Evolutionary conservation across 2,113 vertebrate species (phyloP).

Genomic region (Crotophaga sulcirostris): DNA sequence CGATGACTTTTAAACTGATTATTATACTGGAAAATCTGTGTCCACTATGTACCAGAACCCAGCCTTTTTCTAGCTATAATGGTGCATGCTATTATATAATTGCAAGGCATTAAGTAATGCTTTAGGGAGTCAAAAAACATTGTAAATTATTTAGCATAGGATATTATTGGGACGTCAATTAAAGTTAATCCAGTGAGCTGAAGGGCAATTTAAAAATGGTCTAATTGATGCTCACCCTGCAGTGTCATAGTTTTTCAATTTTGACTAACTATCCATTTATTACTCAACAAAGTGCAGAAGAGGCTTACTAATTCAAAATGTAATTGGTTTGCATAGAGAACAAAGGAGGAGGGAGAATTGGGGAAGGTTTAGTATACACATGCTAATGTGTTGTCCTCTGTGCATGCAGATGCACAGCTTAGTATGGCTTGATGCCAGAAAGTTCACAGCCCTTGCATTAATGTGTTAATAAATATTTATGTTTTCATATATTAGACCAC

Average conservation of each 20-base stretch:
- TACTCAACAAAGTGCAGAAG: slow-evolving; percentile 24
- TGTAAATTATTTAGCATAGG: slow-evolving; percentile 44
- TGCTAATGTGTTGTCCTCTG: slow-evolving; percentile 33
- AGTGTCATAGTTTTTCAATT: neutral
- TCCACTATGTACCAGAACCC: neutral
- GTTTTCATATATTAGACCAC: slow-evolving; percentile 7
- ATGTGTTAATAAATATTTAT: slow-evolving; percentile 68
- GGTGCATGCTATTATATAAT: neutral
- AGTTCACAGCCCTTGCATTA: neutral
- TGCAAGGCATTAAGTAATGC: slow-evolving; percentile 23
- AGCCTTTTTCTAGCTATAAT: neutral
- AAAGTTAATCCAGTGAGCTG: slow-evolving; percentile 39
- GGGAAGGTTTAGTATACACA: neutral
- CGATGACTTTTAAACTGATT: neutral
- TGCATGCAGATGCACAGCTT: slow-evolving; percentile 21
- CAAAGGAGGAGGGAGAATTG: neutral
- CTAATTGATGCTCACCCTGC: neutral
- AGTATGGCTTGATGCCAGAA: slow-evolving; percentile 3
- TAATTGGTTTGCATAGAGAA: slow-evolving; percentile 39
- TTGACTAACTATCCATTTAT: slow-evolving; percentile 43
- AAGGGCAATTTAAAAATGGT: slow-evolving; percentile 30
- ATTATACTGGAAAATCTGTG: neutral
- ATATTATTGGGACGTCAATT: slow-evolving; percentile 51
- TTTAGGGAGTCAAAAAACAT: slow-evolving; percentile 32
- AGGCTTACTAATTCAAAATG: slow-evolving; percentile 25